phyloP scores from a whole-genome alignment of 1,140 invertebrate genomes.

The Phenacoccus solenopsis region DNA sequence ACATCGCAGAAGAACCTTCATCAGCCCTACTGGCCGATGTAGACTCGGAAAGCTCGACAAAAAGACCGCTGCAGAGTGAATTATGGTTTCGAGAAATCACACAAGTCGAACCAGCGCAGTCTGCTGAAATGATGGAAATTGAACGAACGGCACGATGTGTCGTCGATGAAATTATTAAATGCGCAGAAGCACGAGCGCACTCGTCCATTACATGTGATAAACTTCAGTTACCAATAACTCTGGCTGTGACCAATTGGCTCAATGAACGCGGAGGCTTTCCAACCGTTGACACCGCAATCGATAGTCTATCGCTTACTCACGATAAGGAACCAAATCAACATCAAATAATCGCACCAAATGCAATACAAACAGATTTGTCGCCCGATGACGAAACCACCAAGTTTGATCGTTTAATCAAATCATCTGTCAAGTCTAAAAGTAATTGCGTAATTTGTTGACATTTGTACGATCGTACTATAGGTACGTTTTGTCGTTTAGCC shows the following conservation, averaged over 20 bases:
- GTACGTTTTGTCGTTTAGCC: no score
- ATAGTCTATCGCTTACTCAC: no score
- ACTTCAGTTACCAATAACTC: conserved; percentile 26
- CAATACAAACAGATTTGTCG: no score
- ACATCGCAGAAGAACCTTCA: no score
- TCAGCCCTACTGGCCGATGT: no score
- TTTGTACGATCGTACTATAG: no score
- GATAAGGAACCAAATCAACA: no score
- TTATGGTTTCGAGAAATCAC: not conserved
- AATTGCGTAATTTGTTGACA: not conserved
- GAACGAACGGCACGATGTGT: not conserved
- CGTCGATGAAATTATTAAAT: not conserved
- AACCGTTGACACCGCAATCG: conserved; percentile 17
- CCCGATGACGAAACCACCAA: not conserved
- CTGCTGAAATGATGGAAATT: not conserved
- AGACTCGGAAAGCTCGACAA: no score
- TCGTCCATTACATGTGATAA: not conserved
- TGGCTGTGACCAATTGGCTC: conserved; percentile 31
- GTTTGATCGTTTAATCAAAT: not conserved
- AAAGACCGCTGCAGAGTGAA: not conserved
- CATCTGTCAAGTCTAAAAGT: not conserved
- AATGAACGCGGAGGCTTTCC: conserved; percentile 25
- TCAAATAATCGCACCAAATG: no score
- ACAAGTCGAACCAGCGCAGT: not conserved
- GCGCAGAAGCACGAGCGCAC: not conserved